Evolutionary conservation across 1,140 invertebrate genomes (phyloP), one percentile per base, ranked within the genome.

Genomic region (Cyclargus thomasi): DNA sequence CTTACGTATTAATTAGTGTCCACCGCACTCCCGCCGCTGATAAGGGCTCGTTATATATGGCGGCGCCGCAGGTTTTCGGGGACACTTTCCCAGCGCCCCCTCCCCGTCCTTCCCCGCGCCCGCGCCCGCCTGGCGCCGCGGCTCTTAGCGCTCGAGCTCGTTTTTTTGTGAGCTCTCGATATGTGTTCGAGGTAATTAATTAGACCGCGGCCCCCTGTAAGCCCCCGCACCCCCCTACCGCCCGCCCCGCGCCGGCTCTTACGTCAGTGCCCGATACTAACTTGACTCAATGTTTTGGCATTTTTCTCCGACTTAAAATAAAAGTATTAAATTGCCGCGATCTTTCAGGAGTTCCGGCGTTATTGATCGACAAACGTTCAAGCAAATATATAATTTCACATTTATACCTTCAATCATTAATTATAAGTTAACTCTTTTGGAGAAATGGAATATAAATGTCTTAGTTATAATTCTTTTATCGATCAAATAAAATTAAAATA

Each of bases 161-260:
- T 76, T 82, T 80, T 86, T 86, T 84, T 81, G 74, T 82, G 68
- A 74, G 69, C 73, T 71, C 78, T 73, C 74, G 69, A 71, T 68
- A 35, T 68, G 69, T 78, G 79, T 80, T 59, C 73, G 76, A 79
- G 78, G 81, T 83, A 84, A 86, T 86, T 86, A 84, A 86, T 86
- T 84, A 81, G 82, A 72, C 55, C 29, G 69, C 70, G 70, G 66
- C 55, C 53, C 67, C 62, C 62, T 69, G 65, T 63, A 35, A 65
- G 67, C 47, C 53, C 22, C 55, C 2, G 8, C 18, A 23, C 20
- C 62, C 64, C 68, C 22, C 18, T 35, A n/a, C 22, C 55, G 2
- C 18, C 62, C 23, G 5, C 29, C 1, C 29, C 23, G 5, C 1
- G 2, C 1, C 29, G 29, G 5, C 29, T 5, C 29, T 8, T 8